Evolutionary conservation across 2,113 vertebrate genomes (phyloP).

Genomic region (Ramphastos sulfuratus): DNA sequence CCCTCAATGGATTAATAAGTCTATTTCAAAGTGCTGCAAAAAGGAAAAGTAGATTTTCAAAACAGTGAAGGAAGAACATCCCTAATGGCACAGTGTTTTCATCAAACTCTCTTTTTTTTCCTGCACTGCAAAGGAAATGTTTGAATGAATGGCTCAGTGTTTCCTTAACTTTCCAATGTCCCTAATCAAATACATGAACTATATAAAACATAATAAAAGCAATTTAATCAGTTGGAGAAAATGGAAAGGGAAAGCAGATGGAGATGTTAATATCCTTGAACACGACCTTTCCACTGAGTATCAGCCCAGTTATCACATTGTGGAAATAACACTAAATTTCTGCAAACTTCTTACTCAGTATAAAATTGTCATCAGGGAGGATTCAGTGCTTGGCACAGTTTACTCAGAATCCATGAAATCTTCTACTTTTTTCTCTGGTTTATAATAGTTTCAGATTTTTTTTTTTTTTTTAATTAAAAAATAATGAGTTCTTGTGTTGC

Average conservation of each 20-base stretch:
- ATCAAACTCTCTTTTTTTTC: neutral
- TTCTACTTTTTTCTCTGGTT: neutral
- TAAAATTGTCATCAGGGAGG: neutral
- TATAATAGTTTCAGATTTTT: neutral
- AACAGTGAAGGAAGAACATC: neutral
- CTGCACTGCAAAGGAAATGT: neutral
- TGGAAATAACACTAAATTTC: neutral
- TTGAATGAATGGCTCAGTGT: neutral
- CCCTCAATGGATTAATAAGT: constrained; percentile 49
- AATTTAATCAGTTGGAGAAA: neutral
- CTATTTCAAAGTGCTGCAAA: constrained; percentile 48
- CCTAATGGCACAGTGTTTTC: neutral
- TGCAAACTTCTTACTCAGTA: neutral
- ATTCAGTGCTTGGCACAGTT: neutral
- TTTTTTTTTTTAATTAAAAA: neutral
- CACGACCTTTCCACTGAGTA: neutral
- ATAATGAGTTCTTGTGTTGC: neutral
- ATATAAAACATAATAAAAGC: neutral
- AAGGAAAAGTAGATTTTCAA: constrained; percentile 43
- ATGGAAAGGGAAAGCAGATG: neutral
- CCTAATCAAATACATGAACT: neutral
- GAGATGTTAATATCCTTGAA: neutral
- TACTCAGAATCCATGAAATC: neutral
- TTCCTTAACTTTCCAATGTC: neutral
- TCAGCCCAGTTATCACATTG: neutral